phyloP scores from a whole-genome alignment of 2,888 invertebrate species.

The Pheosia tremula region DNA sequence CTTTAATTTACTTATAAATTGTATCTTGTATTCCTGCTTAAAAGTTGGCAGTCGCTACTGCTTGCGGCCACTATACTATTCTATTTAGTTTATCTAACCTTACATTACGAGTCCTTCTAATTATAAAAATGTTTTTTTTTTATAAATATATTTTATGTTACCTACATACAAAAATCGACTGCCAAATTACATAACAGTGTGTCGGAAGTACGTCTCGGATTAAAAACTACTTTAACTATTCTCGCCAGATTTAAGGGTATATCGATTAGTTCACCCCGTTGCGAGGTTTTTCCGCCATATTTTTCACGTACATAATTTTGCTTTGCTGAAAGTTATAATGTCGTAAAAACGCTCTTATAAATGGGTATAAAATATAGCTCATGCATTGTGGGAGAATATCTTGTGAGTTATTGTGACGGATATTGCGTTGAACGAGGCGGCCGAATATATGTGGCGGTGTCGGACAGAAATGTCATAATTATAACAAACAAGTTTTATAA shows the following conservation, averaged over 20 bases:
- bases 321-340: constrained; percentile 21
- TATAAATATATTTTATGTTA: too few relatives aligned
- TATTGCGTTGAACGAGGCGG: constrained; percentile 14
- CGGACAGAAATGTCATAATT: neutral
- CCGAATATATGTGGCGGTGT: constrained; percentile 10
- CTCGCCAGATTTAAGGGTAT: neutral
- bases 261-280: neutral
- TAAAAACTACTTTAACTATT: neutral
- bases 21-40: too few relatives aligned
- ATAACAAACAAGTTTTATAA: neutral
- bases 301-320: constrained; percentile 9
- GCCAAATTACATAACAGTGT: too few relatives aligned
- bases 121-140: too few relatives aligned
- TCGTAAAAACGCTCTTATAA: constrained; percentile 26
- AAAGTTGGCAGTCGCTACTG: too few relatives aligned
- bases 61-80: too few relatives aligned
- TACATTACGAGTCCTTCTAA: too few relatives aligned
- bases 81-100: too few relatives aligned
- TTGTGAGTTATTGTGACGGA: constrained; percentile 25
- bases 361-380: constrained; percentile 25
- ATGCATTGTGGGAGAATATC: constrained; percentile 18
- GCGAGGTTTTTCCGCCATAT: neutral
- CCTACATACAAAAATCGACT: too few relatives aligned
- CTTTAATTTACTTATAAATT: too few relatives aligned
- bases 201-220: neutral